phyloP scores from a whole-genome alignment of 2,888 invertebrate genomes.

The Eupithecia subfuscata region DNA sequence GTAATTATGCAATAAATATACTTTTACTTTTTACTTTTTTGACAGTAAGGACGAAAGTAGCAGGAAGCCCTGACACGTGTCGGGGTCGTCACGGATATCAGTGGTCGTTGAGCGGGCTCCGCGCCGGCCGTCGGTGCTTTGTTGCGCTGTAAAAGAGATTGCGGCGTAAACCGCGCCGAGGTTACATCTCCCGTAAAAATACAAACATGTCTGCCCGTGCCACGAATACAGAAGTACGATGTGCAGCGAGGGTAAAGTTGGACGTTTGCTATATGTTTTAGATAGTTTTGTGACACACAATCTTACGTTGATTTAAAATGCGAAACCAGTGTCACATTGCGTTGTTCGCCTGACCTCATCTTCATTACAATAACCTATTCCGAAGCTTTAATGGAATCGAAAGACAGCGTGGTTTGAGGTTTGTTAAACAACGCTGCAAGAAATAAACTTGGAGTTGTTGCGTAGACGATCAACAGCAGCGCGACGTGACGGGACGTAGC shows the following conservation, averaged over 20 bases:
- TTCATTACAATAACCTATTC: neutral
- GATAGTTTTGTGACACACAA: neutral
- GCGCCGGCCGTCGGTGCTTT: conserved; percentile 24
- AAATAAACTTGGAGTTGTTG: neutral
- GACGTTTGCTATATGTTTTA: neutral
- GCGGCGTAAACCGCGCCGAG: conserved; percentile 40
- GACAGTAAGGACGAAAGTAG: neutral
- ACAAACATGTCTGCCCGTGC: neutral
- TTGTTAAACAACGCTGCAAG: neutral
- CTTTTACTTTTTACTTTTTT: no score
- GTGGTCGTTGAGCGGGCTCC: neutral
- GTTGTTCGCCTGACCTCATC: neutral
- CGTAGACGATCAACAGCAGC: no score
- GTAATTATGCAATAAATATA: no score
- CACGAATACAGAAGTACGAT: neutral
- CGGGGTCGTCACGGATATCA: neutral
- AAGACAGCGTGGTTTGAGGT: neutral
- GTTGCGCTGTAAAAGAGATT: conserved; percentile 37
- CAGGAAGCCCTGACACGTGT: neutral
- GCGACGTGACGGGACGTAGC: neutral
- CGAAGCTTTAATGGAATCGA: neutral
- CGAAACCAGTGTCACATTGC: neutral
- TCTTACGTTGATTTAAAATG: neutral
- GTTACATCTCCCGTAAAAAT: conserved; percentile 30
- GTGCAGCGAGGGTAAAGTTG: neutral